Evolutionary conservation across 2,888 invertebrate species (phyloP), one percentile per base, ranked within the genome.

Genomic region (Rutpela maculata): DNA sequence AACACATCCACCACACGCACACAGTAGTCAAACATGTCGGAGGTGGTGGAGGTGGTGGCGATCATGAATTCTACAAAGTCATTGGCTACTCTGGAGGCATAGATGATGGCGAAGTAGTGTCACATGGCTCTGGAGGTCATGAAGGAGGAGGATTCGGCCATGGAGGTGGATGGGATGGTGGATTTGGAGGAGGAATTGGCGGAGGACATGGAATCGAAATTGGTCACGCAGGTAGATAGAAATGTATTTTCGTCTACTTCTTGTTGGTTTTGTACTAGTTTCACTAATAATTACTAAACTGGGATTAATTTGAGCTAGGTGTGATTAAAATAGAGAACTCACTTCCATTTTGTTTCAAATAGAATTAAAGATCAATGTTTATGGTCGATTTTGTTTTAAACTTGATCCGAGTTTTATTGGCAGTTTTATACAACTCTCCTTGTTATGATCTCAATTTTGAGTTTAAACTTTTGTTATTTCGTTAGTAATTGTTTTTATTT

Each of bases 1-100:
- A 95, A 86, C 94, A 94, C 80, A 93, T 94, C 85, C 94, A 95
- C 84, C 95, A 95, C 85, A 95, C 95, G 72, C 95, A 95, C 87
- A 95, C 95, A 60, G 93, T 95, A 60, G 94, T 94, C 82, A 95
- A 95, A 85, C 94, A 95, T 87, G 90, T 95, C 31, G 94, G 93
- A 84, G 87, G 88, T 73, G 87, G 87, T 67, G 88, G 87, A 79
- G 90, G 86, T 80, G 86, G 91, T 35, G 92, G 91, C 57, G 93
- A 93, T 85, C 92, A 93, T 50, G 94, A 94, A 85, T 93, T 92
- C 85, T 93, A 93, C 88, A 94, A 94, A 86, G 93, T 94, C 0
- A 91, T 94, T 6, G 94, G 94, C 5, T 94, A 93, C 86, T 93
- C 93, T 57, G 93, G 94, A 0, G 92, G 93, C 74, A 93, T 93